Conservation (phyloP, 2,113 vertebrate genomes). For the Pelmatolapia mariae region DNA sequence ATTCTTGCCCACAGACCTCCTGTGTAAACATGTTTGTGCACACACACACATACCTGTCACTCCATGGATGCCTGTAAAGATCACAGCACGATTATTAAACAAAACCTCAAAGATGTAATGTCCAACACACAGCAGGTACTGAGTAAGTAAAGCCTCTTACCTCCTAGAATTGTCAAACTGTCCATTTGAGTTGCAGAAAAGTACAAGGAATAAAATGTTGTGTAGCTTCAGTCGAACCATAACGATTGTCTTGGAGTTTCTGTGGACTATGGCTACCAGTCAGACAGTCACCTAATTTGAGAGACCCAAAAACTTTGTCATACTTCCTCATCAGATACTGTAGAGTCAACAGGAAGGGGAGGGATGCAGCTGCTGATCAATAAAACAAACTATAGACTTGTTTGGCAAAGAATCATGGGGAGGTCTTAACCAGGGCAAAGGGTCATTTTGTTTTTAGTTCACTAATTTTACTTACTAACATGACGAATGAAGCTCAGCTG, state of each 20-base stretch:
- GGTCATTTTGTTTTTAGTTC: neutral
- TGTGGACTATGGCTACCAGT: neutral
- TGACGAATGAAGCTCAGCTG: neutral
- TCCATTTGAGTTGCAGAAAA: neutral
- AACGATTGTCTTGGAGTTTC: neutral
- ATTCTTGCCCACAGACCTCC: neutral
- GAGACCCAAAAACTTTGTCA: neutral
- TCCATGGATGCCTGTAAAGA: neutral
- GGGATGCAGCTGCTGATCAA: neutral
- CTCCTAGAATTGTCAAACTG: rapidly evolving
- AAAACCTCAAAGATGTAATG: neutral
- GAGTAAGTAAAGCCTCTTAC: neutral
- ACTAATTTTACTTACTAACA: neutral
- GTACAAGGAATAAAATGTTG: neutral
- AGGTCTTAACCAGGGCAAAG: neutral
- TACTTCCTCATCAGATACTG: neutral
- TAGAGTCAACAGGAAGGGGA: neutral
- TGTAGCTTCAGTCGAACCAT: constrained; percentile 17
- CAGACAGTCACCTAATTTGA: neutral
- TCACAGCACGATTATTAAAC: neutral
- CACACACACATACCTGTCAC: neutral
- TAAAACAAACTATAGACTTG: neutral
- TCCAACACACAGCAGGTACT: neutral
- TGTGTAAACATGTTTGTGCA: neutral
- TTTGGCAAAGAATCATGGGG: neutral